phyloP scores from a whole-genome alignment of 1,140 invertebrate species.

The Caenorhabditis brenneri region DNA sequence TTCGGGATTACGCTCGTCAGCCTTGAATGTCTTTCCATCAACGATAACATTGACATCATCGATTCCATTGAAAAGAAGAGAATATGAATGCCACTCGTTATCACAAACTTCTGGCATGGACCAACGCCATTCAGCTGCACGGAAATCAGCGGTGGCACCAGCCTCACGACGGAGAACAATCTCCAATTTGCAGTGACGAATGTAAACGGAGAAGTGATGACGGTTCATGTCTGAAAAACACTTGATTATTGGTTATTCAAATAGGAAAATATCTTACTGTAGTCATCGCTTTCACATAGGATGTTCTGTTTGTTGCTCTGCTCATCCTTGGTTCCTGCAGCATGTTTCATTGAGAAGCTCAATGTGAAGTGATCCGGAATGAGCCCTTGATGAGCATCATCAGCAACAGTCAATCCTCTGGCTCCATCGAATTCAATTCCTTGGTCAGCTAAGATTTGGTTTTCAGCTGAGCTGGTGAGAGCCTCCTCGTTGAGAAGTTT shows the following conservation, averaged over 20 bases:
- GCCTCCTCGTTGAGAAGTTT: slow-evolving; percentile 57
- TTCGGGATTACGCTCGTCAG: slow-evolving; percentile 78
- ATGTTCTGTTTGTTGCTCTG: slow-evolving; percentile 69
- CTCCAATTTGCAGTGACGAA: slow-evolving; percentile 93
- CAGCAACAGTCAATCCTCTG: slow-evolving; percentile 9
- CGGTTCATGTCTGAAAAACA: slow-evolving; percentile 79
- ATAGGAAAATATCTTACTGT: slow-evolving; percentile 54
- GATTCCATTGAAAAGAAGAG: slow-evolving; percentile 85
- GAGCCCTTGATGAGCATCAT: slow-evolving; percentile 49
- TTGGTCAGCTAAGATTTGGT: slow-evolving; percentile 15
- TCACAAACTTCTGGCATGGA: slow-evolving; percentile 85
- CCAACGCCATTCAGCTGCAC: slow-evolving; percentile 97
- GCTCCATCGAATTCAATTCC: slow-evolving; percentile 34
- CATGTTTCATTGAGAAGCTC: slow-evolving; percentile 68
- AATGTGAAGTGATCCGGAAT: slow-evolving; percentile 67
- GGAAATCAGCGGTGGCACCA: slow-evolving; percentile 89
- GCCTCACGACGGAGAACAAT: slow-evolving; percentile 89
- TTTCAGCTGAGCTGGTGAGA: slow-evolving; percentile 43
- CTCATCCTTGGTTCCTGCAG: slow-evolving; percentile 64
- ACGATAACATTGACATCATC: slow-evolving; percentile 74
- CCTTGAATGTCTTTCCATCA: slow-evolving; percentile 84
- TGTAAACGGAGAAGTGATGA: slow-evolving; percentile 94
- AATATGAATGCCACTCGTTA: slow-evolving; percentile 97
- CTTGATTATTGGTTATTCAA: neutral
- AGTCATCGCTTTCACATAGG: slow-evolving; percentile 67